Evolutionary conservation across 1,140 invertebrate genomes (phyloP).

Genomic region (Drosophila takahashii): DNA sequence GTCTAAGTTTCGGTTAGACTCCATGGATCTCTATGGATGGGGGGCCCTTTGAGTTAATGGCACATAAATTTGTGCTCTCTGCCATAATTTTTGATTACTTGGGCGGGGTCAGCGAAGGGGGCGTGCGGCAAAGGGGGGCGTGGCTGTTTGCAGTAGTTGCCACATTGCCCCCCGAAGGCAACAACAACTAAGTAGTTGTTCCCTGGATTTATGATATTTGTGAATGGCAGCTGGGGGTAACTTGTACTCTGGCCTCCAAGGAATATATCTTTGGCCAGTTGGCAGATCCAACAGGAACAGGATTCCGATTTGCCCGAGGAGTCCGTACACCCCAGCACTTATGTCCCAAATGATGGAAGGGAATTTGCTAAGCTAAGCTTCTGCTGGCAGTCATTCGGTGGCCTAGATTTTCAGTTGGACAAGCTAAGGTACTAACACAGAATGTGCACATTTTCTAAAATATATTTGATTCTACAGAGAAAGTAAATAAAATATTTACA

Average conservation of each 20-base stretch:
- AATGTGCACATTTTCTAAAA: not conserved
- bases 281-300: not conserved
- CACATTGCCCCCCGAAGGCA: constrained; percentile 52
- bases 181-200: constrained; percentile 46
- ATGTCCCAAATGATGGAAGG: not conserved
- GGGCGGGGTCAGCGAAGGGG: constrained; percentile 49
- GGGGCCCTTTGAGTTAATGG: constrained; percentile 73
- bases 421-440: not conserved
- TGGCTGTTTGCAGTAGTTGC: constrained; percentile 34
- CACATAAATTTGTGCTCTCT: constrained; percentile 73
- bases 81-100: constrained; percentile 80
- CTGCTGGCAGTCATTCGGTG: not conserved
- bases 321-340: constrained; percentile 11
- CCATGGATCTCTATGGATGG: not conserved
- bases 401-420: not conserved
- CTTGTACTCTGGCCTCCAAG: constrained; percentile 14
- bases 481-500: too few species aligned
- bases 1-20: constrained; percentile 36
- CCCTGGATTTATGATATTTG: constrained; percentile 58
- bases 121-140: not conserved
- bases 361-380: constrained; percentile 1
- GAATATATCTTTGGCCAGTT: constrained; percentile 21
- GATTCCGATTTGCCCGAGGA: not conserved
- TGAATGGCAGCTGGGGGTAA: constrained; percentile 35
- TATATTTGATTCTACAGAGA: not conserved